These are phyloP conservation scores for Idris sp. DNA, from an alignment of 1,140 invertebrate species.

Conservation along the genomic window DNA sequence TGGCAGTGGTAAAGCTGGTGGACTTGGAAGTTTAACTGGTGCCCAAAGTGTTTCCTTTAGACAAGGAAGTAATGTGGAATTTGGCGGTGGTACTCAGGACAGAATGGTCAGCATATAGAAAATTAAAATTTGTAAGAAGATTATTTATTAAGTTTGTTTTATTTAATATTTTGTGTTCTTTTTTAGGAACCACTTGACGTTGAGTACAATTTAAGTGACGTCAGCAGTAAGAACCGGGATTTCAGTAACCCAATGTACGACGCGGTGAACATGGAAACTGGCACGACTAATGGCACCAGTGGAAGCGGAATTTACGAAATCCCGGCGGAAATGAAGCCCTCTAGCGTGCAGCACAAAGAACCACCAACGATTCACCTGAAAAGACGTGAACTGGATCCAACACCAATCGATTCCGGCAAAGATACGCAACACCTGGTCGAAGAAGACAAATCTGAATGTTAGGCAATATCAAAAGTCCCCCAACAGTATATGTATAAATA, in stretches of 20 bases:
- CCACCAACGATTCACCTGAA: conserved; percentile 85
- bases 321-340: conserved; percentile 87
- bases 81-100: conserved; percentile 81
- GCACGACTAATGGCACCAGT: conserved; percentile 80
- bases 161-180: no score
- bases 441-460: conserved; percentile 86
- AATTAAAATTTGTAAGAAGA: conserved; percentile 39
- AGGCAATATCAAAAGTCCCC: conserved; percentile 61
- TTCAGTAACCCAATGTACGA: conserved; percentile 99
- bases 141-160: no score
- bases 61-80: conserved; percentile 95
- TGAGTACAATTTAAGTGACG: conserved; percentile 86
- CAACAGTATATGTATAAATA: conserved; percentile 51
- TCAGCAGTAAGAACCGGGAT: conserved; percentile 87
- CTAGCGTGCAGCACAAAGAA: conserved; percentile 86
- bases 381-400: conserved; percentile 89
- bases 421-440: conserved; percentile 93
- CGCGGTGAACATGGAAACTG: conserved; percentile 82
- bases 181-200: conserved; percentile 83
- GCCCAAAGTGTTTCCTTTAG: conserved; percentile 97
- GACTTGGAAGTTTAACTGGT: conserved; percentile 86
- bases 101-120: conserved; percentile 70
- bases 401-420: conserved; percentile 90
- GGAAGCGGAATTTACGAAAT: conserved; percentile 87
- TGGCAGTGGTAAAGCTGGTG: conserved; percentile 85